A percentile compares a stretch with the other conserved stretches of the same genome.
phyloP scores from a whole-genome alignment of 2,797 vertebrate genomes.

The Acipenser ruthenus region DNA sequence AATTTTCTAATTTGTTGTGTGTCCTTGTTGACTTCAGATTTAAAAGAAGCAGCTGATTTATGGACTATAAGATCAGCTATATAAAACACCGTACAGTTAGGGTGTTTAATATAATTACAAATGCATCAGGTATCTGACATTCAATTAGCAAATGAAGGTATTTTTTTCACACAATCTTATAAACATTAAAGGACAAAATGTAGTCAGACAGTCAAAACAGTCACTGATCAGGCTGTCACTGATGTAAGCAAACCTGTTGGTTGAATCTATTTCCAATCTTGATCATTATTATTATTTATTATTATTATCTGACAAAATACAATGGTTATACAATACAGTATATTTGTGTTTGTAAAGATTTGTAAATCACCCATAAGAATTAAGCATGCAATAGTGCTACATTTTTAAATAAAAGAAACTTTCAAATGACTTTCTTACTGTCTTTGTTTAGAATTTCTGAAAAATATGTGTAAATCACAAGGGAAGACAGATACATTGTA shows the following conservation, averaged over 20 bases:
- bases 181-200: background rate
- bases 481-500: no score
- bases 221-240: no score
- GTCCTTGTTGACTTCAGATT: background rate
- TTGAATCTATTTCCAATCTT: background rate
- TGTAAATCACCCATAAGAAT: no score
- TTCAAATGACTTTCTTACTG: no score
- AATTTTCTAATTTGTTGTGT: background rate
- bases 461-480: no score
- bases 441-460: no score
- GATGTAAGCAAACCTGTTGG: background rate
- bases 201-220: no score
- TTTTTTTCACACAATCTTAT: background rate
- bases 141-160: background rate
- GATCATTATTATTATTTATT: no score
- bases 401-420: no score
- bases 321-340: conserved; percentile 18
- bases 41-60: background rate
- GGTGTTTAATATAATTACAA: conserved; percentile 2
- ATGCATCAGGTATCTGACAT: background rate
- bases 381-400: no score
- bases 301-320: conserved; percentile 25
- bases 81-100: background rate
- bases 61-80: background rate
- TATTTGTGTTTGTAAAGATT: no score